Evolutionary conservation across 2,113 vertebrate species (phyloP).

Genomic region (Polypterus senegalus): DNA sequence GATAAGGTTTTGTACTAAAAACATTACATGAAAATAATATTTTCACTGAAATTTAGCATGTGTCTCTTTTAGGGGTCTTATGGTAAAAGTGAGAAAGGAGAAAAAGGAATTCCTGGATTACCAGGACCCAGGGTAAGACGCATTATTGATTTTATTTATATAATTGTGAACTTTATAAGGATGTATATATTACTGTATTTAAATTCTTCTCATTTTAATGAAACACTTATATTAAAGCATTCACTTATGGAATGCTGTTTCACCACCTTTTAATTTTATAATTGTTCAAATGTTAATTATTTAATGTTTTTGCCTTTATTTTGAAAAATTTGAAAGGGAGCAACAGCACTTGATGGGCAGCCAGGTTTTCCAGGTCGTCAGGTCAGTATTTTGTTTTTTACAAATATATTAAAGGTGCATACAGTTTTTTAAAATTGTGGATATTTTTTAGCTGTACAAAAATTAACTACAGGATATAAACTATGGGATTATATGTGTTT

Average conservation of each 20-base stretch:
- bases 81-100: constrained; percentile 55
- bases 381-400: constrained; percentile 36
- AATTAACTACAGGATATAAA: too few species aligned
- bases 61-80: constrained; percentile 47
- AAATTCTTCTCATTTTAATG: not conserved
- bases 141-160: constrained; percentile 10
- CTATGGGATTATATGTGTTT: too few species aligned
- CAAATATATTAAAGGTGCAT: not conserved
- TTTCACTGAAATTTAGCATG: not conserved
- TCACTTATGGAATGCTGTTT: constrained; percentile 10
- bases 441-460: too few species aligned
- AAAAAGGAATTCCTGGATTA: constrained; percentile 78
- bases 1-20: too few species aligned
- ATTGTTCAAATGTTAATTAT: too few species aligned
- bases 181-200: constrained; percentile 14
- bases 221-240: constrained; percentile 4
- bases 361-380: constrained; percentile 53
- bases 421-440: not conserved
- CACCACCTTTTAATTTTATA: too few species aligned
- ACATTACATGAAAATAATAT: too few species aligned
- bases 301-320: too few species aligned
- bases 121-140: constrained; percentile 73
- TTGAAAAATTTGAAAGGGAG: constrained; percentile 48
- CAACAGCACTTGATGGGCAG: constrained; percentile 59
- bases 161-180: constrained; percentile 18